Evolutionary conservation across 1,140 invertebrate species (phyloP).

Genomic region (Cryptotermes secundus): DNA sequence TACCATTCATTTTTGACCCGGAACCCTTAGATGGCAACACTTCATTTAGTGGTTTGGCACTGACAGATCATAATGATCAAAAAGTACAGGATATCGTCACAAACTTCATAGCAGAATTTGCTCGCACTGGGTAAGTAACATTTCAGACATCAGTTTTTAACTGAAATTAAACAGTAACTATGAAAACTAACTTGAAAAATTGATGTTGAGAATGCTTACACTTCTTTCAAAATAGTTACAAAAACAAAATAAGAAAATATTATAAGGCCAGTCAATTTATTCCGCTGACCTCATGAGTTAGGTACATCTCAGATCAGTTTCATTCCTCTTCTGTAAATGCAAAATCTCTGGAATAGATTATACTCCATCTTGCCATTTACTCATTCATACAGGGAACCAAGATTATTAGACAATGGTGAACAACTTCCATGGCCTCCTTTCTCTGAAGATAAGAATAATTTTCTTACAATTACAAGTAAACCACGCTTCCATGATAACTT

Average conservation of each 20-base stretch:
- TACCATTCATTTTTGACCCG: conserved; percentile 66
- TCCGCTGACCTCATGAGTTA: too few relatives aligned
- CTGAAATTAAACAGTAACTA: too few relatives aligned
- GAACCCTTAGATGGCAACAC: conserved; percentile 55
- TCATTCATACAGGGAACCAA: conserved; percentile 35
- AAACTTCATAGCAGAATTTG: conserved; percentile 64
- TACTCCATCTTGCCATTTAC: background rate
- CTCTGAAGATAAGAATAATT: conserved; percentile 36
- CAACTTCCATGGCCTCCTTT: conserved; percentile 27
- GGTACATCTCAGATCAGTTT: too few relatives aligned
- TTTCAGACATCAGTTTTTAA: too few relatives aligned
- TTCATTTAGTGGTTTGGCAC: conserved; percentile 39
- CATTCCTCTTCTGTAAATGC: too few relatives aligned
- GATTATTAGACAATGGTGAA: background rate
- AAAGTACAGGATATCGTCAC: conserved; percentile 62
- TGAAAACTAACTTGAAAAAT: too few relatives aligned
- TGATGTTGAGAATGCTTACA: too few relatives aligned
- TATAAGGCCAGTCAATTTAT: too few relatives aligned
- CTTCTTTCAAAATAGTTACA: too few relatives aligned
- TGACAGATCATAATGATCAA: conserved; percentile 54
- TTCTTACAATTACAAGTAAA: conserved; percentile 27
- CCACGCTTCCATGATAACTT: conserved; percentile 19
- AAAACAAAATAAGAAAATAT: too few relatives aligned
- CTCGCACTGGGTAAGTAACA: conserved; percentile 49
- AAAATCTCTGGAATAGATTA: too few relatives aligned